phyloP scores from a whole-genome alignment of 1,140 invertebrate genomes.

The Sipha flava region DNA sequence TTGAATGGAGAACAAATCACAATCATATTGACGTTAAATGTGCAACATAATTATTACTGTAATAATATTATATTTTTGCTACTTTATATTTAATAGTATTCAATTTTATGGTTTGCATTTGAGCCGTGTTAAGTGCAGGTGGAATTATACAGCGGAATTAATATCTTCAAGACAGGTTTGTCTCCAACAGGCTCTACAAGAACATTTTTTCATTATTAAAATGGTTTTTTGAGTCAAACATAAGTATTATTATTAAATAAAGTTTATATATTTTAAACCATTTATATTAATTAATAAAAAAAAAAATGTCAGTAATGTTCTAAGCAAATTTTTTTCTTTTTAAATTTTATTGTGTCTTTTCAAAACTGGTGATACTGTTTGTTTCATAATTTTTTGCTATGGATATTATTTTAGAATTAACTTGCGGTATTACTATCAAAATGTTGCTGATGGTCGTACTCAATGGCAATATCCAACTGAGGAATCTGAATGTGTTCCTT shows the following conservation, averaged over 20 bases:
- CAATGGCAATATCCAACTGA: conserved; percentile 19
- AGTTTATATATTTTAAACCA: neutral
- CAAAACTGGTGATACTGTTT: neutral
- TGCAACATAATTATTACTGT: conserved; percentile 19
- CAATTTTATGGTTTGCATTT: conserved; percentile 29
- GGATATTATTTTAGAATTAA: conserved; percentile 29
- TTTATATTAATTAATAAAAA: neutral
- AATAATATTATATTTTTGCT: conserved; percentile 24
- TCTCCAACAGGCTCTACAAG: conserved; percentile 23
- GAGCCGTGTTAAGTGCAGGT: conserved; percentile 28
- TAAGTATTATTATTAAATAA: conserved; percentile 29
- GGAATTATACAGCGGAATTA: conserved; percentile 24
- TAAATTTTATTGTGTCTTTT: neutral
- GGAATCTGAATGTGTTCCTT: neutral
- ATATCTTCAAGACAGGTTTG: conserved; percentile 27
- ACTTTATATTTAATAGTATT: conserved; percentile 33
- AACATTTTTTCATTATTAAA: conserved; percentile 28
- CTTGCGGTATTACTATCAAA: conserved; percentile 26
- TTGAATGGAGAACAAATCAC: neutral
- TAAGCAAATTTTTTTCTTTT: neutral
- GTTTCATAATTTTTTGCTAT: neutral
- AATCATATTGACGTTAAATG: neutral
- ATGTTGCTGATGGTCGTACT: conserved; percentile 1
- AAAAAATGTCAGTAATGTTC: neutral
- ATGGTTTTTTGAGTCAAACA: conserved; percentile 20